These are phyloP conservation scores for Dilophus febrilis DNA, from an alignment of 2,888 invertebrate genomes.

Conservation along the genomic window DNA sequence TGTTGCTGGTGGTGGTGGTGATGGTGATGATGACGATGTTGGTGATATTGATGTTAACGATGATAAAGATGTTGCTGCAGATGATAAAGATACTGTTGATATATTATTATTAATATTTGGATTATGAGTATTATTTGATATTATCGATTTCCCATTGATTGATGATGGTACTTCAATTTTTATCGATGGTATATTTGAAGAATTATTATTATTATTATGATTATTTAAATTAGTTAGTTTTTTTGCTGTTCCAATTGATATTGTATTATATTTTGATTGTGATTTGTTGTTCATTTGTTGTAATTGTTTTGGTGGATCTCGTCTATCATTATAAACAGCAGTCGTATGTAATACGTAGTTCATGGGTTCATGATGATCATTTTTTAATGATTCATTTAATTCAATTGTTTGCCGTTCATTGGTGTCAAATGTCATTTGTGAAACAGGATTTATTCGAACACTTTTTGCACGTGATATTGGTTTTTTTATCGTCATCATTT, in stretches of 20 bases:
- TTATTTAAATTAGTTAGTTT: background rate
- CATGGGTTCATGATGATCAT: too few relatives aligned
- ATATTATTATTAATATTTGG: background rate
- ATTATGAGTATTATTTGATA: background rate
- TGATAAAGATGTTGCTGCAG: background rate
- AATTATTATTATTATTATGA: background rate
- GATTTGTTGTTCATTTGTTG: constrained; percentile 6
- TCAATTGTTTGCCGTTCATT: too few relatives aligned
- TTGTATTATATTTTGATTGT: background rate
- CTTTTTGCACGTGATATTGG: constrained; percentile 5
- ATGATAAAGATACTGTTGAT: constrained; percentile 1
- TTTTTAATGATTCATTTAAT: too few relatives aligned
- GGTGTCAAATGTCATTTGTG: background rate
- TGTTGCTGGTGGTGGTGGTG: background rate
- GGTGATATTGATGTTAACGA: background rate
- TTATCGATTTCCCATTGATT: background rate
- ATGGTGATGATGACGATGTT: background rate
- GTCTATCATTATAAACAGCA: constrained; percentile 5
- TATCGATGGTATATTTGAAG: background rate
- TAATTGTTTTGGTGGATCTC: constrained; percentile 10
- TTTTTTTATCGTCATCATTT: too few relatives aligned
- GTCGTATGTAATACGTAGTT: too few relatives aligned
- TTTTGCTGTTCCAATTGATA: background rate
- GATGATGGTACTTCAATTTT: background rate
- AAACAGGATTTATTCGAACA: constrained; percentile 6